Base-by-base conservation (phyloP, 1,140 invertebrate genomes). In the Lordiphosa collinella region DNA sequence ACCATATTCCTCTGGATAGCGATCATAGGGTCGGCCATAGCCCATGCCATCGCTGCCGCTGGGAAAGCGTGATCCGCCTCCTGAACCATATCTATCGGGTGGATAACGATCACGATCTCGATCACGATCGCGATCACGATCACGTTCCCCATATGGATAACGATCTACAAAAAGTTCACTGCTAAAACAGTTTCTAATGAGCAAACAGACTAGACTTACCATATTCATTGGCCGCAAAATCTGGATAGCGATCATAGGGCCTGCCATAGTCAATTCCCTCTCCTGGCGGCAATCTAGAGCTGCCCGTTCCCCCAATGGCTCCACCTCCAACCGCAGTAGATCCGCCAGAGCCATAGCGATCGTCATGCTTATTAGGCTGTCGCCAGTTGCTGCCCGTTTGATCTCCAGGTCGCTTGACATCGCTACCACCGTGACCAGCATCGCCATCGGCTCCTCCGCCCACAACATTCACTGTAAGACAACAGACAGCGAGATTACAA, bases 341-440 rank as follows among this genome's bases (percentile, higher is more conserved):
- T 68, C 80, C 54, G 46, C 56, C 50, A 67, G 84, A 61, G 75
- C 58, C 90, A 38, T 88, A 91, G 87, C 87, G 90, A 90, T 89
- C 91, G 88, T 86, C 88, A 73, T 91, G 90, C 69, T 88, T 82
- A 56, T 69, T 79, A 65, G 88, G 84, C 53, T 90, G 90, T 62
- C 88, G 89, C 89, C 90, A 89, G 87, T 91, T 88, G 61, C 56
- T 76, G 85, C 89, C 79, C 18, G 66, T 68, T 46, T 90, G 84
- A 78, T 86, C 82, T 16, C 62, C 62, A 22, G 80, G 65, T 61
- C 80, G 69, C 56, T 69, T 70, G 48, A 43, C 57, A 57, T 80
- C 74, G 51, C 43, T 69, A 49, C 65, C 61, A 56, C 74, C 51
- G 60, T 70, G 66, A 13, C 90, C 63, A 18, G 53, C 59, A 55